Base-by-base conservation (phyloP, 2,888 invertebrate genomes). In the Oscheius sp. region DNA sequence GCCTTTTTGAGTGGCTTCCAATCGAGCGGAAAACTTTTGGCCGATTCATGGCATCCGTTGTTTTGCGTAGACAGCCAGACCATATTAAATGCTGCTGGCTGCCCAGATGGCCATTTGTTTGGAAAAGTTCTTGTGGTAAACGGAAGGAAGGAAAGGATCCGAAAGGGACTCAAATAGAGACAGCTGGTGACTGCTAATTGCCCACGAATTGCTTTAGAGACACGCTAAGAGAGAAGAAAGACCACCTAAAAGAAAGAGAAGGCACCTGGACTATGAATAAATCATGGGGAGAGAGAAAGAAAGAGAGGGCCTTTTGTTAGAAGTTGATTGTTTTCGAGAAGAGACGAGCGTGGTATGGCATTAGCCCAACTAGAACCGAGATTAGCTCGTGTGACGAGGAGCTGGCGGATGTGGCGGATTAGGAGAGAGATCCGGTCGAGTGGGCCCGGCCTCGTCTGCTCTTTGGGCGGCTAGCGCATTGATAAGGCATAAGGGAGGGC, bases 181-280 rank as follows among this genome's bases (percentile, higher is more conserved):
- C 54, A 54, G 54, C 54, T 54, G 54, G 54, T 54, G 32, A 36
- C 12, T 32, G 54, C 54, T 44, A 45, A 59, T 44, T 59, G 38
- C 63, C 33, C 20, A 24, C 24, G 47, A 47, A 14, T 17, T 41
- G 12, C 41, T 41, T 20, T 17, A 14, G 41, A 20, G 20, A 41
- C n/a, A 14, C 41, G n/a, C 41, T 3, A 41, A 14, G 12, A 41
- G 14, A 41, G 14, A 17, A 47, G 47, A 20, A 20, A 47, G 5
- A 2, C 47, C 47, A 14, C 12, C 17, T 47, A 12, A 22, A 24
- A 20, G 47, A 47, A 24, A 24, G 47, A 47, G 12, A 5, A 24
- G 47, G 47, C 47, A 14, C 47, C 22, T 22, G 14, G 20, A 24
- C 20, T 47, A n/a, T n/a, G n/a, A 36, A 36, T 14, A 14, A 14